Evolutionary conservation across 2,888 invertebrate genomes (phyloP).

Genomic region (Sminthurides aquaticus): DNA sequence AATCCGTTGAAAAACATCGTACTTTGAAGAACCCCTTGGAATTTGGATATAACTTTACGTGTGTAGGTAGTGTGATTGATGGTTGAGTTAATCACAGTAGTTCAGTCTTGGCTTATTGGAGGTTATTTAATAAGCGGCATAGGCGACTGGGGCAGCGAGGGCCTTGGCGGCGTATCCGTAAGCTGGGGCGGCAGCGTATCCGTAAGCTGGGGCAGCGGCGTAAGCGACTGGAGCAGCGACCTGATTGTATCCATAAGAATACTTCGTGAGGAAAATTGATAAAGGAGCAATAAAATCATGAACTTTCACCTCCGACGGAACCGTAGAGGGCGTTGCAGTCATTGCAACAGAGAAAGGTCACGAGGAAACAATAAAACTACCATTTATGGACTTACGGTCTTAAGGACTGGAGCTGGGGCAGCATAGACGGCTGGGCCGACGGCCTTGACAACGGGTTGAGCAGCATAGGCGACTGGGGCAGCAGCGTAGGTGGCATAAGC

Average conservation of each 20-base stretch:
- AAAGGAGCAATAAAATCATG: no score
- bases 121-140: neutral
- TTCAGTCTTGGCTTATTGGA: neutral
- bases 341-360: no score
- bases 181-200: slow-evolving; percentile 5
- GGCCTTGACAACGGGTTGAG: slow-evolving; percentile 9
- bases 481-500: slow-evolving; percentile 8
- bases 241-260: neutral
- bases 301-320: no score
- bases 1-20: no score
- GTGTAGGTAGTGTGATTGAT: no score
- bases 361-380: no score
- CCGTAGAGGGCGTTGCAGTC: no score
- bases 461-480: slow-evolving; percentile 12
- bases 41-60: no score
- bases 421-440: slow-evolving; percentile 3
- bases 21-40: no score
- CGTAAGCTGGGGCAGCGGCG: slow-evolving; percentile 13
- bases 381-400: slow-evolving; percentile 14
- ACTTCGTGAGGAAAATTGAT: neutral
- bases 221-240: slow-evolving; percentile 10
- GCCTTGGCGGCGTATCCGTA: slow-evolving; percentile 8
- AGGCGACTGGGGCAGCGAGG: slow-evolving; percentile 10
- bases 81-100: neutral
- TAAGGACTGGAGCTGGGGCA: slow-evolving; percentile 7